phyloP scores from a whole-genome alignment of 2,888 invertebrate genomes.

The Ischnura elegans region DNA sequence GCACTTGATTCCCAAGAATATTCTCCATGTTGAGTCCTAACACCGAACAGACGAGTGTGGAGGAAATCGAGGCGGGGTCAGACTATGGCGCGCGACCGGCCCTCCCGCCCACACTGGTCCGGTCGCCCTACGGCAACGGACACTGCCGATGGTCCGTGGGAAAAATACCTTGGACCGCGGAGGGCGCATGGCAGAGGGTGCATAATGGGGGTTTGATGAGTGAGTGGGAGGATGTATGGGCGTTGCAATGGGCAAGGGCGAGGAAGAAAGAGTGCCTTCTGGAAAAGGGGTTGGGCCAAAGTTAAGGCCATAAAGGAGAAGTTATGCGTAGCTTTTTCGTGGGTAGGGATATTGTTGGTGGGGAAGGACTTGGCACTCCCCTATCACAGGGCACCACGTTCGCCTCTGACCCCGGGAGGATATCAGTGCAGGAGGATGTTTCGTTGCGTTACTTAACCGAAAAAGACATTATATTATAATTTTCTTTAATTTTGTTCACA shows the following conservation, averaged over 20 bases:
- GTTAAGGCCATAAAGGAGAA: slow-evolving; percentile 14
- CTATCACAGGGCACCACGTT: too few relatives aligned
- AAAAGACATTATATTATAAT: too few relatives aligned
- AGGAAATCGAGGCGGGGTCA: neutral
- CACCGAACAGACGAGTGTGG: neutral
- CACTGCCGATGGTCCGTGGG: neutral
- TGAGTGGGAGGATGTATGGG: slow-evolving; percentile 5
- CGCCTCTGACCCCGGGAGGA: too few relatives aligned
- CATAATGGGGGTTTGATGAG: neutral
- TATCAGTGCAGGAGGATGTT: too few relatives aligned
- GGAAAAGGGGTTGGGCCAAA: slow-evolving; percentile 14
- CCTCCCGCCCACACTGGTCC: neutral
- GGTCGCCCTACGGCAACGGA: neutral
- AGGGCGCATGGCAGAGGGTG: neutral
- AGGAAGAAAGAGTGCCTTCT: neutral
- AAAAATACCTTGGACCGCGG: neutral
- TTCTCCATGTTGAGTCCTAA: neutral
- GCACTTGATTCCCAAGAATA: neutral
- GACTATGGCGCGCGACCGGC: neutral
- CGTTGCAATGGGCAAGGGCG: neutral
- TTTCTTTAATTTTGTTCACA: too few relatives aligned
- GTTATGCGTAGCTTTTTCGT: neutral
- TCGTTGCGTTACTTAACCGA: too few relatives aligned
- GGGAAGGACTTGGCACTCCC: too few relatives aligned
- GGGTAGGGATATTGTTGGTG: neutral